phyloP scores from a whole-genome alignment of 30 jellyfish, hydroid and myxozoan species.

The Cassiopea andromeda region DNA sequence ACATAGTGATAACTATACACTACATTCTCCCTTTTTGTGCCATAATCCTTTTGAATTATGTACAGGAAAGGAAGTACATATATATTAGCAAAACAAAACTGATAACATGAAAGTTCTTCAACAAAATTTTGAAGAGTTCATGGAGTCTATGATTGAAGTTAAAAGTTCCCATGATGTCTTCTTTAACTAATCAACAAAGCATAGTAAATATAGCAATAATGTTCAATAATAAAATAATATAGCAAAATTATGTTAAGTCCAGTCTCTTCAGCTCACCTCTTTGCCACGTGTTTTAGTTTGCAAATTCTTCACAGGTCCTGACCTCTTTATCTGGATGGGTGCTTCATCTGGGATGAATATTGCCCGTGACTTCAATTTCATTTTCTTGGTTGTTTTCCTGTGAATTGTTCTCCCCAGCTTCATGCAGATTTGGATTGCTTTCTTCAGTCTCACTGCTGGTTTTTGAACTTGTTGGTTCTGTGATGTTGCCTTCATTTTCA shows the following conservation, averaged over 20 bases:
- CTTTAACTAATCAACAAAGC: not conserved
- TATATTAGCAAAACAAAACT: not conserved
- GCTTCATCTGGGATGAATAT: too few relatives aligned
- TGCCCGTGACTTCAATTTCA: too few relatives aligned
- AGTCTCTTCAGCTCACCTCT: conserved; percentile 8
- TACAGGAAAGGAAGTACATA: not conserved
- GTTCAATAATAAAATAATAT: not conserved
- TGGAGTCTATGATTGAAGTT: not conserved
- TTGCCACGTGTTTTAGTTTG: conserved; percentile 4
- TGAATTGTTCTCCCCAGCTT: too few relatives aligned
- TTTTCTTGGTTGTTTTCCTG: too few relatives aligned
- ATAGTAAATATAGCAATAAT: not conserved
- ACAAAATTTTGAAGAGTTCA: not conserved
- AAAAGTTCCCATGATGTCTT: not conserved
- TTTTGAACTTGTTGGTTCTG: too few relatives aligned
- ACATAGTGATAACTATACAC: not conserved
- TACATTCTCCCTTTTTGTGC: not conserved
- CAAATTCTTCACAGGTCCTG: conserved; percentile 8
- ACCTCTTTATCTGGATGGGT: conserved; percentile 4
- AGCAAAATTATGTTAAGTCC: not conserved
- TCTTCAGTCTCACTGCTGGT: too few relatives aligned
- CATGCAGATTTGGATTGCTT: too few relatives aligned
- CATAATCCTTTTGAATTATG: not conserved
- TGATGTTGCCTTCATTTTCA: too few relatives aligned
- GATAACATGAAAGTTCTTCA: not conserved